These are phyloP conservation scores for Actinia equina DNA, from an alignment of 64 coral and sea anemone species.

Conservation along the genomic window DNA sequence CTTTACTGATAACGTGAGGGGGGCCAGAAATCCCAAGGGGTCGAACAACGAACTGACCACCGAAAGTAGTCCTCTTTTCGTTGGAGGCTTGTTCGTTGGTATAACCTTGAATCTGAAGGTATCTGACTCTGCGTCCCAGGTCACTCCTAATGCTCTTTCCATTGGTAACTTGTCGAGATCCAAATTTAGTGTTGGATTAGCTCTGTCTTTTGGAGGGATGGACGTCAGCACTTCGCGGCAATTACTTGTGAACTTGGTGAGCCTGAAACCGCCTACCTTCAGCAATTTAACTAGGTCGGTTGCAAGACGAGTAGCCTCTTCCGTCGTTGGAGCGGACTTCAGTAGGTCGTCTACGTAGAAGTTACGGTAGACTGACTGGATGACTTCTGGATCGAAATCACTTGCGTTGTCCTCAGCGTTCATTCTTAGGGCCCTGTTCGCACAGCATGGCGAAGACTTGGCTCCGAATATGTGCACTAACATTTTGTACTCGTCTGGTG, in stretches of 20 bases:
- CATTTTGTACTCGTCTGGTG: too few relatives aligned
- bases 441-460: too few relatives aligned
- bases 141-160: background rate
- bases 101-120: background rate
- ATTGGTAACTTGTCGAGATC: background rate
- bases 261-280: slow-evolving; percentile 3
- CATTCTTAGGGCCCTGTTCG: too few relatives aligned
- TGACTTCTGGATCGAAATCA: too few relatives aligned
- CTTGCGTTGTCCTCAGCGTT: too few relatives aligned
- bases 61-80: background rate
- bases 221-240: background rate
- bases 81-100: background rate
- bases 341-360: slow-evolving; percentile 9
- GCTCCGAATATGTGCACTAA: too few relatives aligned
- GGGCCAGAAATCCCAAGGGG: slow-evolving; percentile 20
- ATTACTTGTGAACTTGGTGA: background rate
- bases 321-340: background rate
- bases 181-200: background rate
- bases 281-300: background rate
- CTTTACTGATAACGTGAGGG: slow-evolving; percentile 11
- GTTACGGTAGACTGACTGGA: too few relatives aligned
- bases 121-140: slow-evolving; percentile 18
- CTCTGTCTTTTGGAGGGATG: background rate
- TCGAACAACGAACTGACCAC: slow-evolving; percentile 27
- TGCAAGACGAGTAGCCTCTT: background rate